Conservation (phyloP, 2,113 vertebrate genomes). For the Myotis davidii region DNA sequence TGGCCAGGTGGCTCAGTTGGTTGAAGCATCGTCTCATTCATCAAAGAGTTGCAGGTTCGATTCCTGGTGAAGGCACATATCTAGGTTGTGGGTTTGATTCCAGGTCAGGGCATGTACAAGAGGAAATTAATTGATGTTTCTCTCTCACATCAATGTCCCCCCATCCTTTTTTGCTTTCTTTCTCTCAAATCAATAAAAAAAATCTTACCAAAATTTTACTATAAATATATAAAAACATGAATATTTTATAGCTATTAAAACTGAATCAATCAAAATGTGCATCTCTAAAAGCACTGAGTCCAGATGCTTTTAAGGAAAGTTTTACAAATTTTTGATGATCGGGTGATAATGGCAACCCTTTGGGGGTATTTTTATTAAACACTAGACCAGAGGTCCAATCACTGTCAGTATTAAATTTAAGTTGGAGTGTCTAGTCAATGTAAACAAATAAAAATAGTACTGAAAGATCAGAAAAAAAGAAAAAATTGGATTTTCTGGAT, state of each 20-base stretch:
- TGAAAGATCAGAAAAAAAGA: background rate
- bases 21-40: too few species aligned
- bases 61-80: background rate
- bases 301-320: background rate
- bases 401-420: background rate
- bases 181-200: background rate
- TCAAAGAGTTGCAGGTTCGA: background rate
- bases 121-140: background rate
- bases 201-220: background rate
- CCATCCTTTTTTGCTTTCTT: background rate
- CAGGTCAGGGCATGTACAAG: background rate
- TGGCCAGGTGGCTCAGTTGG: too few species aligned
- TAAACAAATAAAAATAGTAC: background rate
- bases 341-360: background rate
- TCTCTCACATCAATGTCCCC: background rate
- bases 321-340: background rate
- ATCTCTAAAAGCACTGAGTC: background rate
- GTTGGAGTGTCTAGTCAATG: background rate
- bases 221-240: background rate
- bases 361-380: background rate
- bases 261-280: background rate
- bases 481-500: background rate
- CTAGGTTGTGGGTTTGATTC: too few species aligned
- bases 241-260: background rate
- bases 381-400: background rate